These are phyloP conservation scores for Drosophila lacteicornis DNA, from an alignment of 1,140 invertebrate genomes.

Conservation along the genomic window DNA sequence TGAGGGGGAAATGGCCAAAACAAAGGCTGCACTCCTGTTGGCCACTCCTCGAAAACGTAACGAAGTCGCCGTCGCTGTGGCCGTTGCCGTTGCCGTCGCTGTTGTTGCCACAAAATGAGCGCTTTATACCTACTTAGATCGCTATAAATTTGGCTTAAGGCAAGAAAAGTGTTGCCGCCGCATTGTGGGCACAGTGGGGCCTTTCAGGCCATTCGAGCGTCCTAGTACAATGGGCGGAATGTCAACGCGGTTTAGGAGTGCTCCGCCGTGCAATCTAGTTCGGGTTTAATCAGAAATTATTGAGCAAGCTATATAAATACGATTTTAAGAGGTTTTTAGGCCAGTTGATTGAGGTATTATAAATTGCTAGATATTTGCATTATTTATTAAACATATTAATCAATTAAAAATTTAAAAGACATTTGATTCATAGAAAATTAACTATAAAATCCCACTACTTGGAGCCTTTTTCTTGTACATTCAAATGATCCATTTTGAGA, in stretches of 20 bases:
- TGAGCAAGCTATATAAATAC: constrained; percentile 7
- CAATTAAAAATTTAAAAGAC: neutral
- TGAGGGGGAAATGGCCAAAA: constrained; percentile 38
- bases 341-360: neutral
- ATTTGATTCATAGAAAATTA: too few species aligned
- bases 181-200: constrained; percentile 54
- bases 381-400: neutral
- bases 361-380: neutral
- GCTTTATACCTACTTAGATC: constrained; percentile 83
- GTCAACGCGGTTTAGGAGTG: constrained; percentile 22
- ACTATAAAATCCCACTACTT: neutral
- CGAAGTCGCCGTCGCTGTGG: constrained; percentile 57
- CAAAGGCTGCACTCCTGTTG: constrained; percentile 67
- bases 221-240: neutral
- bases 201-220: neutral
- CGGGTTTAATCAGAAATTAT: neutral
- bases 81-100: constrained; percentile 33
- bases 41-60: constrained; percentile 79
- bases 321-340: neutral
- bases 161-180: constrained; percentile 80
- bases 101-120: constrained; percentile 79
- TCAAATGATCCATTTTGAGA: neutral
- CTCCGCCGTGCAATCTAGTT: constrained; percentile 4
- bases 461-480: neutral
- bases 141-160: constrained; percentile 83